Base-by-base conservation (phyloP, 2,888 invertebrate genomes). In the Andricus curvator region DNA sequence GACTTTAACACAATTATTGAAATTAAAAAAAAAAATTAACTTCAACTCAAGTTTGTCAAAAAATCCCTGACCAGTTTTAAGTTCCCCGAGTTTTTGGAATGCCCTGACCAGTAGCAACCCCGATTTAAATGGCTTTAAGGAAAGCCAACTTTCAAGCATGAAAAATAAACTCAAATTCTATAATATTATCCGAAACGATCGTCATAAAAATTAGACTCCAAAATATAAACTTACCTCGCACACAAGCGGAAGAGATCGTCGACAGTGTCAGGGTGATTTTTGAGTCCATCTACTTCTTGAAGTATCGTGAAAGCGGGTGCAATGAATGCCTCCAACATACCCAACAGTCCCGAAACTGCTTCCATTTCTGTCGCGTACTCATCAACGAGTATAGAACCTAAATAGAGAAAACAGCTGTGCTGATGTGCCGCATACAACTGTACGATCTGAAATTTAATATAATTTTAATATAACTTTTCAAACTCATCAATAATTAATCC, bases 201-300 rank as follows among this genome's bases (percentile, higher is more conserved):
- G 37, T 51, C 15, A 67, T n/a, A 41, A 74, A 74, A 37, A 80
- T 25, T 68, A 68, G 33, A 56, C 9, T 20, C n/a, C 0, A 22
- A 37, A n/a, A 70, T 62, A 60, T 68, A 70, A 51, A 44, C 68
- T 66, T 86, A 93, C 94, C 97, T 94, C 77, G 96, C 95, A 88
- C 97, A 97, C 56, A 98, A 94, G 76, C 98, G 94, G 93, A 99
- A 99, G 85, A 99, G 96, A 91, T 99, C 99, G 91, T 99, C 99
- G 0, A 99, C 98, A 0, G 99, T 99, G 90, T 99, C 99, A 0
- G 99, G 99, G 94, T 99, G 97, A 92, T 98, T 96, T 82, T 96
- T 94, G 67, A 99, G 94, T 0, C 98, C 98, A 89, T 96, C 95
- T 82, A 95, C 95, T 87, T 95, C 95, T 92, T 97, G 96, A 84